Conservation (phyloP, 2,113 vertebrate genomes). For the Excalfactoria chinensis region DNA sequence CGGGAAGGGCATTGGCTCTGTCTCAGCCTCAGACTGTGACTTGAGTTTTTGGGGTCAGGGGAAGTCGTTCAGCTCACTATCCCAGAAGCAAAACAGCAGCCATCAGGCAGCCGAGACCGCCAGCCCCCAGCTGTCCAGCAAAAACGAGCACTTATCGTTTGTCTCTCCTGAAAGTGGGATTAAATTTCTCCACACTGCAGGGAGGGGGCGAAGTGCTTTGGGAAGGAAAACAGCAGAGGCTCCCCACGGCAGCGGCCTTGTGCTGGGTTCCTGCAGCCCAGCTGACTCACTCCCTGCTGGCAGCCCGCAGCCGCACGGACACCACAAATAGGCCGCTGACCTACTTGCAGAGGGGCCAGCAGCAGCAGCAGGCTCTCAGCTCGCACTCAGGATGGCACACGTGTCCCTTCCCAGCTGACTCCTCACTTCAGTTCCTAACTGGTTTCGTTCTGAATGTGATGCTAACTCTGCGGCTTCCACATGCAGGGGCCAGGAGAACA, state of each 20-base stretch:
- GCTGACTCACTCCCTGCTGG: neutral
- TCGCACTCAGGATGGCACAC: neutral
- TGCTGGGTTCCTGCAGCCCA: neutral
- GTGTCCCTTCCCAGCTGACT: neutral
- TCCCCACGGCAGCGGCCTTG: neutral
- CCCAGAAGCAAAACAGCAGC: neutral
- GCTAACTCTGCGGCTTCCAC: rapidly evolving
- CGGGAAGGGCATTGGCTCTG: neutral
- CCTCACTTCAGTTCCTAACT: neutral
- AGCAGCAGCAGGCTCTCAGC: neutral
- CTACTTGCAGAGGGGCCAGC: neutral
- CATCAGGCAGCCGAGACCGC: neutral
- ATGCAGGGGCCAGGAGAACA: neutral
- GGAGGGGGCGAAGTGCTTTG: neutral
- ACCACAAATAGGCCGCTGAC: neutral
- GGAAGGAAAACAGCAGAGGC: neutral
- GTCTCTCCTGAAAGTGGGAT: rapidly evolving
- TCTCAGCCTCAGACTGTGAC: neutral
- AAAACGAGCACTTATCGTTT: rapidly evolving
- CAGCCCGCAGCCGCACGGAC: neutral
- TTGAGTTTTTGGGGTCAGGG: neutral
- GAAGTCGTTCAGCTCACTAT: neutral
- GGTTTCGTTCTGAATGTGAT: neutral
- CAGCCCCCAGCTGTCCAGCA: neutral
- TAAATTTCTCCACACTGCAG: neutral